Base-by-base conservation (phyloP, 1,140 invertebrate species). In the Diorhabda carinulata region DNA sequence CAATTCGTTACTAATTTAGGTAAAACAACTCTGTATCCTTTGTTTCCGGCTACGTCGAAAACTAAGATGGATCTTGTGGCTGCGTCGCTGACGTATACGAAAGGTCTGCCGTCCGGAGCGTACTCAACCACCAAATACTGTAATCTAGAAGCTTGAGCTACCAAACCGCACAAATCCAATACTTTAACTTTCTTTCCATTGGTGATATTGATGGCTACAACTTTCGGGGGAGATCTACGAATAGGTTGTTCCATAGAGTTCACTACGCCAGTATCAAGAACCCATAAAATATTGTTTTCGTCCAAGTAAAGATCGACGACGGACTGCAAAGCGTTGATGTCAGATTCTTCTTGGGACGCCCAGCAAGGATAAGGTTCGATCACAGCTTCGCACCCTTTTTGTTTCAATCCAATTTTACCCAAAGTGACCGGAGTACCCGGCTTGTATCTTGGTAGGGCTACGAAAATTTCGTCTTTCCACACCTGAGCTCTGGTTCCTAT, bases 111-210 rank as follows among this genome's bases (percentile, higher is more conserved):
- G 67, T 87, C 83, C 0, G 76, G 71, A 9, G 78, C 78, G 72
- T 87, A 87, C 59, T 89, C 87, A n/a, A 87, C 83, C 8, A 84
- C 82, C 5, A 89, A 68, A 73, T 87, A 87, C 69, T 89, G 87
- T 3, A 89, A 72, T 2, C 86, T 81, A 0, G 85, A 86, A 8
- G 77, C 76, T 10, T 81, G 66, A 1, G 77, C 82, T 3, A 83
- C 82, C 3, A 89, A 75, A 0, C 80, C 79, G 9, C 83, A 83
- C 61, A 90, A 74, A 6, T 87, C 84, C 9, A 90, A 76, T 0
- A 78, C 81, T 69, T 86, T 87, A 3, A 88, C 76, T 7, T 88
- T 82, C 78, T 86, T 86, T 56, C 83, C 84, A 0, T 83, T 86
- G 68, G 82, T 82, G 4, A 85, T 72, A 43, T 83, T 84, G 70